Evolutionary conservation across 2,113 vertebrate species (phyloP).

Genomic region (Rhynchopsitta pachyrhyncha): DNA sequence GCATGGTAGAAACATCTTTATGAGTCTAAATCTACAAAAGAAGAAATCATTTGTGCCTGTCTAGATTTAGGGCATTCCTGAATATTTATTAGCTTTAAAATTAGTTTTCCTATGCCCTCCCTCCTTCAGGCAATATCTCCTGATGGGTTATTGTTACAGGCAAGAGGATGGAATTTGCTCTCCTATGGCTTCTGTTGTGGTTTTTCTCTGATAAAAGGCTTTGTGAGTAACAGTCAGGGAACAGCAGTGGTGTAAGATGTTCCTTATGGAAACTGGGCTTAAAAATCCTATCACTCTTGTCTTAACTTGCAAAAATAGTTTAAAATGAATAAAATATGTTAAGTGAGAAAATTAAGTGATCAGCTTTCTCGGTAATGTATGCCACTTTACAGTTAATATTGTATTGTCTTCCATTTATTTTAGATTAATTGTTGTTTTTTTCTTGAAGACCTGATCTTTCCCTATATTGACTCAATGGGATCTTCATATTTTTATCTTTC

Average conservation of each 20-base stretch:
- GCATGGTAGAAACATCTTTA: background rate
- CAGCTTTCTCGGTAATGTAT: background rate
- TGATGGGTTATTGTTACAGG: background rate
- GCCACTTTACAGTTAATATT: background rate
- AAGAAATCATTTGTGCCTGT: background rate
- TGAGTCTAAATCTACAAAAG: background rate
- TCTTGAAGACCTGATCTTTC: background rate
- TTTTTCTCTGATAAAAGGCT: background rate
- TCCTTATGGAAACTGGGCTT: background rate
- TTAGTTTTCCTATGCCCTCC: background rate
- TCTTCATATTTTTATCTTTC: background rate
- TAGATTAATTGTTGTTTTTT: background rate
- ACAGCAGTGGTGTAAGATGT: accelerated
- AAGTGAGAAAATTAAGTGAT: background rate
- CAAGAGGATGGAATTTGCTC: background rate
- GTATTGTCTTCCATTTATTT: background rate
- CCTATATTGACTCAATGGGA: background rate
- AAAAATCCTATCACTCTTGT: background rate
- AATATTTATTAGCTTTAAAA: background rate
- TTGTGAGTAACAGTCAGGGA: background rate
- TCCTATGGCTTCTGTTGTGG: background rate
- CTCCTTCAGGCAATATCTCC: background rate
- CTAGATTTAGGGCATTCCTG: background rate
- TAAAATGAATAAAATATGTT: background rate
- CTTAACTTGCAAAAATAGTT: background rate